These are phyloP conservation scores for Gallinago stenura DNA, from an alignment of 2,797 vertebrate genomes.

Conservation along the genomic window DNA sequence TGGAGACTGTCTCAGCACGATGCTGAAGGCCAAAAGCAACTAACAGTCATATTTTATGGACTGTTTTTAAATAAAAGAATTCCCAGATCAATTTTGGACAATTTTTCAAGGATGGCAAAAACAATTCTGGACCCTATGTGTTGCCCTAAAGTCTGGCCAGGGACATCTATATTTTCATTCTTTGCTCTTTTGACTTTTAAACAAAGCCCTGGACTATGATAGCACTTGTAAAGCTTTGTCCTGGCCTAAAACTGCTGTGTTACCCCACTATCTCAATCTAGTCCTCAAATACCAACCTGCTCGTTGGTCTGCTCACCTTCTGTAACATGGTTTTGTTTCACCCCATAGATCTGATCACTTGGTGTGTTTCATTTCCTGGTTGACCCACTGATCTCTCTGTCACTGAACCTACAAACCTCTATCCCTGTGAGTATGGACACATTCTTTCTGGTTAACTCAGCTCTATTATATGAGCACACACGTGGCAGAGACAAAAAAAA, in stretches of 20 bases:
- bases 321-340: neutral
- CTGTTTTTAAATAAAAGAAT: neutral
- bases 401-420: neutral
- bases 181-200: neutral
- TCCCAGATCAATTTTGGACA: neutral
- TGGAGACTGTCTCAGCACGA: neutral
- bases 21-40: neutral
- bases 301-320: neutral
- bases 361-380: neutral
- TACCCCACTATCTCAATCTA: neutral
- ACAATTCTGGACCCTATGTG: neutral
- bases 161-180: neutral
- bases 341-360: neutral
- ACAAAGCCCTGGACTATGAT: accelerated
- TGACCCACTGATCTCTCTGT: neutral
- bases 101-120: neutral
- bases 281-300: neutral
- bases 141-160: neutral
- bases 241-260: neutral
- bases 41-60: neutral
- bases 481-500: neutral
- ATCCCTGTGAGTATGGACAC: neutral
- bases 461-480: neutral
- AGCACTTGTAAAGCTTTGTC: neutral
- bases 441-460: neutral